These are phyloP conservation scores for Drosophila quasianomalipes DNA, from an alignment of 2,888 invertebrate species.

Conservation along the genomic window DNA sequence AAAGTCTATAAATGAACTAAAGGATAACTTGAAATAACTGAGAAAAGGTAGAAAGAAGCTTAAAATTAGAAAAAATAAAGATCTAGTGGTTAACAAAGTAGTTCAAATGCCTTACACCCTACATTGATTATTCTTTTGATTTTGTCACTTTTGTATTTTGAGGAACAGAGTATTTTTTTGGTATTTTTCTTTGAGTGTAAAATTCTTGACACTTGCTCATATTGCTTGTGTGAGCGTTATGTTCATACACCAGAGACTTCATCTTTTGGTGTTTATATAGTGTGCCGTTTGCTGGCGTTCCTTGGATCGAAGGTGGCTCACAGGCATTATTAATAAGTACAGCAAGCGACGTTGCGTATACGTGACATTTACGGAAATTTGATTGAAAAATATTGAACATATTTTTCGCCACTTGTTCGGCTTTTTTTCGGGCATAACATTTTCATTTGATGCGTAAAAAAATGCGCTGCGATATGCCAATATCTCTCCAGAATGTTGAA, in stretches of 20 bases:
- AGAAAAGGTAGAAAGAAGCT: neutral
- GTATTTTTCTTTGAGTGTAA: constrained; percentile 34
- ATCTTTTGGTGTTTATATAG: constrained; percentile 29
- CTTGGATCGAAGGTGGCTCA: constrained; percentile 18
- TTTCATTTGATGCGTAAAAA: constrained; percentile 65
- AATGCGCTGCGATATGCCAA: constrained; percentile 59
- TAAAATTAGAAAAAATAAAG: neutral
- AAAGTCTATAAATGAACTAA: neutral
- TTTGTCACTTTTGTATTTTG: neutral
- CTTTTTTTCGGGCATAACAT: constrained; percentile 38
- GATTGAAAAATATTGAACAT: constrained; percentile 75
- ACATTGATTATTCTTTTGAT: neutral
- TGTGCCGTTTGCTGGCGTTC: constrained; percentile 11
- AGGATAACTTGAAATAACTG: neutral
- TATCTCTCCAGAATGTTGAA: constrained; percentile 33
- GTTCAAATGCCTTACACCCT: neutral
- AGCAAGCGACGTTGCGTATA: constrained; percentile 63
- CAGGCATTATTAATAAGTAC: constrained; percentile 72
- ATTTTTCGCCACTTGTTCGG: constrained; percentile 48
- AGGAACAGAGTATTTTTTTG: neutral
- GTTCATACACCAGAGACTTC: constrained; percentile 17
- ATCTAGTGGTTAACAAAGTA: neutral
- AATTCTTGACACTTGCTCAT: constrained; percentile 1
- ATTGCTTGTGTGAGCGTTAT: neutral
- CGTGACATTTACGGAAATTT: constrained; percentile 77